Evolutionary conservation across 2,113 vertebrate species (phyloP), one percentile per base, ranked within the genome.

Genomic region (Fukomys damarensis): DNA sequence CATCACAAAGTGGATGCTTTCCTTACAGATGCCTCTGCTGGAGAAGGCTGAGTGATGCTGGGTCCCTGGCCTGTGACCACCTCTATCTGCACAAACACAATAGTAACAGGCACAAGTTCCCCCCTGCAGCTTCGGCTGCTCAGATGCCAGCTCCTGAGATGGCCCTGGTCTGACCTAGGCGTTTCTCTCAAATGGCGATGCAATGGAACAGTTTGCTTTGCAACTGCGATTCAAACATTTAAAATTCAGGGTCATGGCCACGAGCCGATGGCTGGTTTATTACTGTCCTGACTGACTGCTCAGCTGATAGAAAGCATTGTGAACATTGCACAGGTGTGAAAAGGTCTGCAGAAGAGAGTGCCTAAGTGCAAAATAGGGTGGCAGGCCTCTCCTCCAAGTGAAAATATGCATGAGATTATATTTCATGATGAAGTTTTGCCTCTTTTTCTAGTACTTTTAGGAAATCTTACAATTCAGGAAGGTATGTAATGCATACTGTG

Each of bases 101-200:
- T 66, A n/a, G 58, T 91, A 43, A 20, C 95, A 96, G 77, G 35
- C 58, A 32, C 66, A 91, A 61, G 81, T 94, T 96, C 85, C 93
- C 46, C 58, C 86, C 58, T 43, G 16, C 30, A 95, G n/a, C 66
- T 95, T 98, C 95, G 72, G 89, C 35, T 68, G 89, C 83, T 97
- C 82, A 68, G 89, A 93, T 96, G 59, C 81, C 20, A 76, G 22
- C 76, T 96, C 63, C 52, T 94, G 19, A 46, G 35, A n/a, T 54
- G 30, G 83, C 83, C 61, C 54, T 97, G 95, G 76, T 7, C 20
- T 87, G 77, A 41, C n/a, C 16, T 70, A 28, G 66, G 30, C 3
- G 70, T 88, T 92, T 35, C 26, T 56, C 72, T 41, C 13, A 94
- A 87, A 93, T 43, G 63, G 65, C 52, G 16, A 93, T 86, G 12